Percentiles rank a stretch among this genome's conserved stretches.
Evolutionary conservation across 2,797 vertebrate genomes (phyloP).

Genomic region (Nasua narica): DNA sequence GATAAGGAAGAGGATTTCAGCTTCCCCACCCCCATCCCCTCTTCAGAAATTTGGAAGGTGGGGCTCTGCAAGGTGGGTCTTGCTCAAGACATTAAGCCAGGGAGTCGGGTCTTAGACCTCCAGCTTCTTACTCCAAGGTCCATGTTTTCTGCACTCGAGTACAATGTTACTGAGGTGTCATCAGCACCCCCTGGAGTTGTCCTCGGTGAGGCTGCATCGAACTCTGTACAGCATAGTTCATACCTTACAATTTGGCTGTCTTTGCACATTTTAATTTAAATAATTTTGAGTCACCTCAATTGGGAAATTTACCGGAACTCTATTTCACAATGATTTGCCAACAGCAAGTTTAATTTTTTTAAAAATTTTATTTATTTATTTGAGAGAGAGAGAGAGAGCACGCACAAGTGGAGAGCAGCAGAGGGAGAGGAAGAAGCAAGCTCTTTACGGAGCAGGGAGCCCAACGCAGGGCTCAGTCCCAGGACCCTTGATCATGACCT

Average conservation of each 20-base stretch:
- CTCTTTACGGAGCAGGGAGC: background rate
- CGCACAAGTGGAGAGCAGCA: background rate
- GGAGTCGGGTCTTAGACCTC: background rate
- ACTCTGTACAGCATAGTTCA: background rate
- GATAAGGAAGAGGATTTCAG: background rate
- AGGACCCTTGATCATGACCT: too few relatives aligned
- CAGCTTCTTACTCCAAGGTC: background rate
- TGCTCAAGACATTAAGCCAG: background rate
- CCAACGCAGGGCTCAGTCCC: too few relatives aligned
- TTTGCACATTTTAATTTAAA: constrained; percentile 40
- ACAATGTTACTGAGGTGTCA: background rate
- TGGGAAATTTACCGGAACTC: constrained; percentile 39
- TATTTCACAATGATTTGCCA: constrained; percentile 20
- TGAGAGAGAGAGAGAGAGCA: too few relatives aligned
- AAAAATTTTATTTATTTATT: too few relatives aligned
- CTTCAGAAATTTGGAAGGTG: background rate
- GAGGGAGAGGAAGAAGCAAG: background rate
- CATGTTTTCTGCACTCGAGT: background rate
- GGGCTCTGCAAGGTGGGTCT: background rate
- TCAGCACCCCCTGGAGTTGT: background rate
- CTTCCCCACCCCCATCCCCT: background rate
- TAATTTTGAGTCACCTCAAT: constrained; percentile 38
- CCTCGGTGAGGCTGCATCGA: background rate
- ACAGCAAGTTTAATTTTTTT: background rate
- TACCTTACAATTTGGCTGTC: background rate